Evolutionary conservation across 2,888 invertebrate genomes (phyloP), one percentile per base, ranked within the genome.

Genomic region (Colostygia pectinataria): DNA sequence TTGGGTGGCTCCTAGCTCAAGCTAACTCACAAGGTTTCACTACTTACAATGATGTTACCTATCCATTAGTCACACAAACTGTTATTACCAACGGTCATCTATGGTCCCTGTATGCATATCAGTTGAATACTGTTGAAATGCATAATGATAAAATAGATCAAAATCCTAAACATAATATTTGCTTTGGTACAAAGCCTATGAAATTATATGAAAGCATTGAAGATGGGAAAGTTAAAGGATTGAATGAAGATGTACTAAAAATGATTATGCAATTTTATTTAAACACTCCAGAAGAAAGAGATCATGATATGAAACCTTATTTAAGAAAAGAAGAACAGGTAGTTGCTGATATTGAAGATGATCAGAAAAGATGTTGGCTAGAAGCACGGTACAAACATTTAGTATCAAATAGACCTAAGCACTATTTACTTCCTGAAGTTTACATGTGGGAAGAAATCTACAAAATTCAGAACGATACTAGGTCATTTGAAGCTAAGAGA

Each of bases 31-130:
- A 95, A 80, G 97, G 99, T 13, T 99, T 99, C 79, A 96, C 95
- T 24, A 95, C 96, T 9, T 97, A 92, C 74, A 95, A 96, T 63
- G 99, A 99, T 60, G 66, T 98, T 10, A 97, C 96, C 0, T 98
- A 98, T 77, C 99, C 99, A 0, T 79, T 99, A 45, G 93, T 94
- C 0, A 95, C 96, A 2, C 99, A 99, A 91, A 94, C 95, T 9
- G 89, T 98, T 8, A 91, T 98, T 27, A 97, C 98, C 0, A 95
- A 99, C 83, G 99, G 99, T 0, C 93, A 95, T 59, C 74, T 92
- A 2, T 98, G 96, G 94, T 95, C 95, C 0, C 95, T 99, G 59
- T 96, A 95, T 71, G 92, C 94, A 8, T 99, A 98, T 75, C 99
- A 99, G 79, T 82, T 99, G 47, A 99, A 99, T 76, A 98, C 98